Evolutionary conservation across 2,113 vertebrate species (phyloP).

Genomic region (Macrotus californicus): DNA sequence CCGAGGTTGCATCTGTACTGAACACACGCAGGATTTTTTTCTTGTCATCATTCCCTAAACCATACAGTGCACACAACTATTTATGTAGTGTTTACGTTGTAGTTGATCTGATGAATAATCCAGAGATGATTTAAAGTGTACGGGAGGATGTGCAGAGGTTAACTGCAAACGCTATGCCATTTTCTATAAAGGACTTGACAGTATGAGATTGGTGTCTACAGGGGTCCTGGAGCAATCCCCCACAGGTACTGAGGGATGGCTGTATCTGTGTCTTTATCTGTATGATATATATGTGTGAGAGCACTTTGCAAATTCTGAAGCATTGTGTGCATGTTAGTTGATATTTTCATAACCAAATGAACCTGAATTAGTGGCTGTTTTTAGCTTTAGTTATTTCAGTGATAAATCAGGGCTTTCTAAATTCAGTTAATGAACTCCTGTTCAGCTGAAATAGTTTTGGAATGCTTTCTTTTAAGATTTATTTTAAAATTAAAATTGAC

Average conservation of each 20-base stretch:
- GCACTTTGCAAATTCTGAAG: not conserved
- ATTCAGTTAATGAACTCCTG: not conserved
- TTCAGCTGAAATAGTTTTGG: conserved; percentile 19
- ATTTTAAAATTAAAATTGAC: conserved; percentile 12
- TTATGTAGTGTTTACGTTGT: not conserved
- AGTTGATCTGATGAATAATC: not conserved
- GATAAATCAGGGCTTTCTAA: conserved; percentile 3
- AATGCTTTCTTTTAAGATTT: conserved; percentile 33
- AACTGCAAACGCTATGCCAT: not conserved
- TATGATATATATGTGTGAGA: not conserved
- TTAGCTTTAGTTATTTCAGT: conserved; percentile 30
- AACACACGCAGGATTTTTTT: not conserved
- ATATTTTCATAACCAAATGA: not conserved
- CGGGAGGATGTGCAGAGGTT: not conserved
- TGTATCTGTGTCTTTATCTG: not conserved
- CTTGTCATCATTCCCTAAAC: not conserved
- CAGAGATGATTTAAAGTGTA: not conserved
- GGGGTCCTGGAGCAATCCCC: not conserved
- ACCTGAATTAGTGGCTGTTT: not conserved
- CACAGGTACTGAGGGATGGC: not conserved
- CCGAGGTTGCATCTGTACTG: not conserved
- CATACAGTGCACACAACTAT: not conserved
- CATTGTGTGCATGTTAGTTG: not conserved
- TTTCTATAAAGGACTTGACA: not conserved
- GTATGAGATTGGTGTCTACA: not conserved